Conservation (phyloP, 1,140 invertebrate genomes). For the Camponotus vicinus region DNA sequence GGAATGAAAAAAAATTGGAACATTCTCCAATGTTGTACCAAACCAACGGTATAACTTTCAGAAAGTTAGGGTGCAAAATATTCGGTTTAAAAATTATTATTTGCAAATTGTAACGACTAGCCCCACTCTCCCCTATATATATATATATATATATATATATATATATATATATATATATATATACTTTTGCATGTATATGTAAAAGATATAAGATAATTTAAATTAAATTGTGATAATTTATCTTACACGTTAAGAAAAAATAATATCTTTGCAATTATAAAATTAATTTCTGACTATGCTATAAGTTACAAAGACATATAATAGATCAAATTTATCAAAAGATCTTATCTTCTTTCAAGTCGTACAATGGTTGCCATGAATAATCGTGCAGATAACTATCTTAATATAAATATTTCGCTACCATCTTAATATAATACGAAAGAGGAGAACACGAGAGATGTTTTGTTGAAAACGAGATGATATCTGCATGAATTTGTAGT, state of each 20-base stretch:
- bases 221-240: neutral
- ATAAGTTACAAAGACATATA: neutral
- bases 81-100: too few species aligned
- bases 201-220: too few species aligned
- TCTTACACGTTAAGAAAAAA: neutral
- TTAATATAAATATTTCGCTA: neutral
- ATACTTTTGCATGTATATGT: too few species aligned
- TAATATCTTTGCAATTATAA: neutral
- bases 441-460: neutral
- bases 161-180: too few species aligned
- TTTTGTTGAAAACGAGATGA: constrained; percentile 15
- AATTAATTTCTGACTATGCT: neutral
- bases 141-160: too few species aligned
- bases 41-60: too few species aligned
- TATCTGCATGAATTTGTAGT: neutral
- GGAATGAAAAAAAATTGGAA: too few species aligned
- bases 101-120: too few species aligned
- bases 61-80: too few species aligned
- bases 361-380: neutral
- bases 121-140: too few species aligned
- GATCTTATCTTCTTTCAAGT: neutral
- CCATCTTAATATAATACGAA: neutral
- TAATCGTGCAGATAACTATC: constrained; percentile 25
- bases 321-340: neutral
- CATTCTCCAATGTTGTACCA: too few species aligned